Percentiles rank a stretch among this genome's conserved stretches.
Conservation (phyloP, 1,140 invertebrate genomes). For the Drosophila varians region DNA sequence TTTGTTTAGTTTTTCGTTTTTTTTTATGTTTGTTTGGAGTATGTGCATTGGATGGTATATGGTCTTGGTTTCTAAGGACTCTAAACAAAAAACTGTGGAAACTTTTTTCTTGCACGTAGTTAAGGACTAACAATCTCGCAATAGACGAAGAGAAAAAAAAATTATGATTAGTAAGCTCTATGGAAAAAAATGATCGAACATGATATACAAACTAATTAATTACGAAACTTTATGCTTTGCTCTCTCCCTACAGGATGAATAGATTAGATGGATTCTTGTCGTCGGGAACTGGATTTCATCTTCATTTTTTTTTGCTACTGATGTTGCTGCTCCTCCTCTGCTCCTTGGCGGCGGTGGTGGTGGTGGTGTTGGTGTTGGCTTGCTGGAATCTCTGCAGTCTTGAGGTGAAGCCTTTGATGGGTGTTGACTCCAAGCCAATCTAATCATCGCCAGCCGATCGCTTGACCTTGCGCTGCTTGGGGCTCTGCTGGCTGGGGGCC, state of each 20-base stretch:
- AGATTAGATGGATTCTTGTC: slow-evolving; percentile 5
- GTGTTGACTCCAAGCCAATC: slow-evolving; percentile 1
- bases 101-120: slow-evolving; percentile 15
- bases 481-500: slow-evolving; percentile 86
- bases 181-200: slow-evolving; percentile 44
- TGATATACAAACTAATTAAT: slow-evolving; percentile 51
- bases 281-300: not conserved
- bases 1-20: slow-evolving; percentile 3
- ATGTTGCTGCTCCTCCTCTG: slow-evolving; percentile 18
- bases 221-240: slow-evolving; percentile 53
- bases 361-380: slow-evolving; percentile 18
- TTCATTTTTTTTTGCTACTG: slow-evolving; percentile 14
- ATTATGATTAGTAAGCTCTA: slow-evolving; percentile 39
- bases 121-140: slow-evolving; percentile 68
- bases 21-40: slow-evolving; percentile 24
- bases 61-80: slow-evolving; percentile 3
- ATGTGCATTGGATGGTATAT: slow-evolving; percentile 38
- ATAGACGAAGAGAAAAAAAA: slow-evolving; percentile 50
- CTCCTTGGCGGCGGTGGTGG: slow-evolving; percentile 4
- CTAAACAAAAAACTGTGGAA: slow-evolving; percentile 39
- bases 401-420: slow-evolving; percentile 8
- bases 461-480: slow-evolving; percentile 89
- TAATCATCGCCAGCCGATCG: slow-evolving; percentile 87
- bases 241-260: slow-evolving; percentile 39
- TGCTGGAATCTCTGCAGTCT: slow-evolving; percentile 51